Conservation (phyloP, 2,113 vertebrate genomes). For the Microcebus ravelobensis region DNA sequence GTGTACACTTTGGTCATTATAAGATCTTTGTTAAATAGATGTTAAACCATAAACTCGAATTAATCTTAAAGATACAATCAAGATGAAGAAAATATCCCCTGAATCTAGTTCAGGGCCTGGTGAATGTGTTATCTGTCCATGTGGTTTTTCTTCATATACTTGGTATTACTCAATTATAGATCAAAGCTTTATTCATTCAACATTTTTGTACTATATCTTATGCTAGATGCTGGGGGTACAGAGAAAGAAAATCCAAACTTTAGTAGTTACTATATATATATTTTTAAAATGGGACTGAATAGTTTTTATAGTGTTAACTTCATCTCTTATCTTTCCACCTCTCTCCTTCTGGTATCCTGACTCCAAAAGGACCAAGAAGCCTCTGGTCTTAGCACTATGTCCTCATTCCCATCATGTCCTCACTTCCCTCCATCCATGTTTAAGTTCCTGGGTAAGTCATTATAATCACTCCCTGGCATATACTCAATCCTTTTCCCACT, state of each 20-base stretch:
- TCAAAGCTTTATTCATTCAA: neutral
- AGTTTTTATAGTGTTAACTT: neutral
- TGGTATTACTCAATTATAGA: neutral
- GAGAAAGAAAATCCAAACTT: neutral
- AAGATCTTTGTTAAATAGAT: slow-evolving; percentile 15
- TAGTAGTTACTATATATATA: neutral
- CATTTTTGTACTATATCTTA: slow-evolving; percentile 19
- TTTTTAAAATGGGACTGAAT: neutral
- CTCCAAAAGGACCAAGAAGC: neutral
- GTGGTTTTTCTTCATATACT: neutral
- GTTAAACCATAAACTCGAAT: neutral
- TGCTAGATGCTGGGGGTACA: neutral
- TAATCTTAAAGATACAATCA: neutral
- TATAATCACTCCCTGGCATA: neutral
- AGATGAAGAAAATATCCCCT: neutral
- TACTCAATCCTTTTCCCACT: neutral
- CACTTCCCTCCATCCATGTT: neutral
- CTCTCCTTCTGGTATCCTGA: neutral
- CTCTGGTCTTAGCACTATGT: neutral
- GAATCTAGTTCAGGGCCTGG: neutral
- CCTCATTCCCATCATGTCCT: neutral
- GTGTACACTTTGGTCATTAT: neutral
- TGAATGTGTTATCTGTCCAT: neutral
- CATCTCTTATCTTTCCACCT: neutral
- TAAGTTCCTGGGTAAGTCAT: neutral